Conservation (phyloP, 2,113 vertebrate genomes). For the Balaeniceps rex region DNA sequence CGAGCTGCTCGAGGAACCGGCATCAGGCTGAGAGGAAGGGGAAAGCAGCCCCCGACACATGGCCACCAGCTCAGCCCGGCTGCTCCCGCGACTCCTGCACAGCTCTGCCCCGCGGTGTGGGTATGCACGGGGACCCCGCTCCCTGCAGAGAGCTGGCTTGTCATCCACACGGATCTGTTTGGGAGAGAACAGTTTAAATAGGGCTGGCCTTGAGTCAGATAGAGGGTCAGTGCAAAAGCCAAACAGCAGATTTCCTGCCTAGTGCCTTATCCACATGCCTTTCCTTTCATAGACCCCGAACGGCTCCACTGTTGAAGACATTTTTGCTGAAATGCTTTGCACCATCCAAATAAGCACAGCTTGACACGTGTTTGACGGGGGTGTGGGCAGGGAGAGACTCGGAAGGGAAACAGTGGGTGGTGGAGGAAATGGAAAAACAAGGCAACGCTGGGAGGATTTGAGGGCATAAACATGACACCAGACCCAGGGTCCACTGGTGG, state of each 20-base stretch:
- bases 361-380: background rate
- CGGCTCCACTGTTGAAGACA: background rate
- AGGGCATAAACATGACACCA: background rate
- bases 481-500: background rate
- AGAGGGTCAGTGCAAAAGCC: background rate
- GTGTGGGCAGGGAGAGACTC: background rate
- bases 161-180: background rate
- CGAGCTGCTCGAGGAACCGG: background rate
- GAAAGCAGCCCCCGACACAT: background rate
- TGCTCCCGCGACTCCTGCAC: background rate
- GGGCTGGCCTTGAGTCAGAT: background rate
- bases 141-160: background rate
- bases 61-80: background rate
- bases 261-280: background rate
- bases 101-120: fast-evolving
- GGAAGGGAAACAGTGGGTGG: background rate
- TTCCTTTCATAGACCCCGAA: background rate
- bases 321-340: background rate
- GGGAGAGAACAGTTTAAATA: background rate
- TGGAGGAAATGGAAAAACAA: slow-evolving; percentile 38
- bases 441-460: background rate
- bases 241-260: slow-evolving; percentile 31
- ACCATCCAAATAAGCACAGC: background rate
- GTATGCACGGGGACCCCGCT: fast-evolving
- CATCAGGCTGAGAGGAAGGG: background rate